Evolutionary conservation across 92 coral and sea anemone genomes (phyloP), one percentile per base, ranked within the genome.

Genomic region (Galaxea fascicularis): DNA sequence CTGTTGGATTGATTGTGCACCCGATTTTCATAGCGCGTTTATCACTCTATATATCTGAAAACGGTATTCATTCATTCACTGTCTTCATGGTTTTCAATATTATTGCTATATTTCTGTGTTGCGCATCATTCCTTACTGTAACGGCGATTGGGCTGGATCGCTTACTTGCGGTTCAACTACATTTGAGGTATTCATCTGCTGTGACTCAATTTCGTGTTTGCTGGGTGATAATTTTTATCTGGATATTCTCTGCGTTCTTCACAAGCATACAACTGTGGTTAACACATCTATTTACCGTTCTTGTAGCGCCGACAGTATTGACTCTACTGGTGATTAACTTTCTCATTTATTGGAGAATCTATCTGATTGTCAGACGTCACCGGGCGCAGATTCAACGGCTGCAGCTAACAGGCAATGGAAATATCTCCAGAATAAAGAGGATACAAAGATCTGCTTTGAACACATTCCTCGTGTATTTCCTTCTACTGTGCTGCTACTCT

Each of bases 351-450:
- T 52, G 51, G 24, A 74, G 49, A 51, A 74, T 74, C 45, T 74
- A 74, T 16, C 31, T 51, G 13, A 54, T 74, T 26, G 78, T 74
- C 17, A 39, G 78, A 14, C 78, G 78, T 12, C 78, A 74, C 41
- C 78, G 28, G 16, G 12, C 4, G 8, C 78, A 74, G 78, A 74
- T 51, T 25, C 64, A 74, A 44, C 76, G 46, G 10, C 44, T 14
- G 18, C 57, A 45, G 25, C 9, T 24, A 30, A 10, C 16, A 14
- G 4, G 47, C 28, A 10, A 49, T 15, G 31, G 60, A 46, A 72
- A 72, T 31, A 49, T 46, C 24, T 46, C 47, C 31, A 20, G 60
- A 15, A 18, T 18, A 18, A 15, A 8, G 16, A 46, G 31, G 24
- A 11, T 72, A 5, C 45, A 15, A 60, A 72, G 47, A 72, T 72